A percentile compares a stretch with the other conserved stretches of the same genome.
phyloP scores from a whole-genome alignment of 2,113 vertebrate species.

The Leptosomus discolor region DNA sequence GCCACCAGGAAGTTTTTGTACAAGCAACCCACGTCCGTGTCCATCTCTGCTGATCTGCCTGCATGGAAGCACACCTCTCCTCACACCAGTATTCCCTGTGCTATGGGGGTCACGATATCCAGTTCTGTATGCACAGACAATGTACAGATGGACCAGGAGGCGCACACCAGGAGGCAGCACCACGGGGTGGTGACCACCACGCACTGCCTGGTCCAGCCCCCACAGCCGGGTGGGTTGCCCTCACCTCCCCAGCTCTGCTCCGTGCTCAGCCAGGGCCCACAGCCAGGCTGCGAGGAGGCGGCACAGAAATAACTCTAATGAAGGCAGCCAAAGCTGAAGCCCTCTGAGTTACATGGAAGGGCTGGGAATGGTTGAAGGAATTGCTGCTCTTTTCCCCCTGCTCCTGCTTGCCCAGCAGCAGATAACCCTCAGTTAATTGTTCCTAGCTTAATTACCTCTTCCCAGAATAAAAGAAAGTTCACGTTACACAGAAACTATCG shows the following conservation, averaged over 20 bases:
- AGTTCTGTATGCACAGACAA: neutral
- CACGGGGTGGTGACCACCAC: neutral
- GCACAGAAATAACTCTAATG: neutral
- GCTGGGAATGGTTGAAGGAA: neutral
- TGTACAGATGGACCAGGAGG: fast-evolving
- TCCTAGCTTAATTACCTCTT: neutral
- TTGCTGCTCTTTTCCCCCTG: neutral
- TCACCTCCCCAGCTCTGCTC: neutral
- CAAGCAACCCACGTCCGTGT: fast-evolving
- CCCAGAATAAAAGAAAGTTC: neutral
- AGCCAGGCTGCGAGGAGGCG: neutral
- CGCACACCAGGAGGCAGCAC: neutral
- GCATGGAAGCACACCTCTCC: neutral
- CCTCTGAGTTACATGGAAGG: too few species aligned
- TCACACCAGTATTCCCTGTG: neutral
- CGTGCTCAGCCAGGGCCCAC: neutral
- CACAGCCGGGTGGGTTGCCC: neutral
- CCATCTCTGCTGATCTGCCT: neutral
- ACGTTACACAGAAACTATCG: neutral
- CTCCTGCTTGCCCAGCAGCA: neutral
- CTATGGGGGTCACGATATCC: too few species aligned
- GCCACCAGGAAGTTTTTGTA: neutral
- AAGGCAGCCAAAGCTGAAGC: neutral
- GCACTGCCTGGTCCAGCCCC: neutral
- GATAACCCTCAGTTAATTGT: neutral